phyloP scores from a whole-genome alignment of 2,797 vertebrate genomes.

The Rhinophrynus dorsalis region DNA sequence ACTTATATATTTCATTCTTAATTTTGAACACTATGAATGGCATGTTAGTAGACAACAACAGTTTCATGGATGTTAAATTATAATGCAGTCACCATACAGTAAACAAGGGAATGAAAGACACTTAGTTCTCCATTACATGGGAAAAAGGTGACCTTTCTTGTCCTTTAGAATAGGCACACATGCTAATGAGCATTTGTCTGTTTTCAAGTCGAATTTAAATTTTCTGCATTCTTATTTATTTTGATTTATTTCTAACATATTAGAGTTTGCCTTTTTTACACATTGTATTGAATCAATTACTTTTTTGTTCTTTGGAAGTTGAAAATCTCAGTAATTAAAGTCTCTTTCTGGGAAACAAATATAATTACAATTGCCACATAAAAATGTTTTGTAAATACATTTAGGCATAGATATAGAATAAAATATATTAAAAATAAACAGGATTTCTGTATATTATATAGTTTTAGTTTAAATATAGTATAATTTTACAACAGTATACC shows the following conservation, averaged over 20 bases:
- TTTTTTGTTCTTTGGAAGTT: too few relatives aligned
- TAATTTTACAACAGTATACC: too few relatives aligned
- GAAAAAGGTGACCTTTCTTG: conserved; percentile 19
- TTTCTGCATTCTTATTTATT: background rate
- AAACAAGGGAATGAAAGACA: background rate
- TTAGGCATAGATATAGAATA: too few relatives aligned
- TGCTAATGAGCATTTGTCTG: conserved; percentile 27
- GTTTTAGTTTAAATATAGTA: too few relatives aligned
- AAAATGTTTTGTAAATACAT: too few relatives aligned
- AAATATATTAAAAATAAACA: too few relatives aligned
- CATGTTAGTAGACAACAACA: background rate
- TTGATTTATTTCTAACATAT: background rate
- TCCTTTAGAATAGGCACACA: conserved; percentile 9
- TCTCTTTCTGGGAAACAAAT: too few relatives aligned
- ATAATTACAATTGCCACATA: too few relatives aligned
- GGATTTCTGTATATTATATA: too few relatives aligned
- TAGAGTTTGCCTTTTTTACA: background rate
- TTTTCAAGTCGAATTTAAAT: background rate
- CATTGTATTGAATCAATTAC: background rate
- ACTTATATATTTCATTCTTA: too few relatives aligned
- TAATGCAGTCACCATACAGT: background rate
- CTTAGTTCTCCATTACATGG: conserved; percentile 9
- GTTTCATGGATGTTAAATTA: background rate
- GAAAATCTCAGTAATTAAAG: too few relatives aligned
- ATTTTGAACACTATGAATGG: too few relatives aligned